These are phyloP conservation scores for Penaeus monodon DNA, from an alignment of 2,888 invertebrate genomes.

Conservation along the genomic window DNA sequence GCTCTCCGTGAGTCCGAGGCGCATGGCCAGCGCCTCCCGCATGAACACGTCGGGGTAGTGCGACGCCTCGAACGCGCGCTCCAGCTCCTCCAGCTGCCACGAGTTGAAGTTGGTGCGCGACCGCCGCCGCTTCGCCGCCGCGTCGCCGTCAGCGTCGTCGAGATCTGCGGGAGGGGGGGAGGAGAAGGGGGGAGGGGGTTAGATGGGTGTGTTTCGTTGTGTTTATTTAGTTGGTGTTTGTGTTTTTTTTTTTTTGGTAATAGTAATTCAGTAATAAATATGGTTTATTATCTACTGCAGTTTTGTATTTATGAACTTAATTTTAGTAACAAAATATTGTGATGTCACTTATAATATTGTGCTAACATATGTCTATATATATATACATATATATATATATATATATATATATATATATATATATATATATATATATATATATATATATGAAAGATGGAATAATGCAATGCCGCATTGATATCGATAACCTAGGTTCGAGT, in stretches of 20 bases:
- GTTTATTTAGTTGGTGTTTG: no score
- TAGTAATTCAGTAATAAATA: no score
- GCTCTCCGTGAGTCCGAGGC: slow-evolving; percentile 96
- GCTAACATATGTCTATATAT: no score
- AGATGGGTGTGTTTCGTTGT: background rate
- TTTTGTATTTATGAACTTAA: no score
- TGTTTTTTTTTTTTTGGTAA: no score
- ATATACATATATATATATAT: no score
- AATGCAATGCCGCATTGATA: no score
- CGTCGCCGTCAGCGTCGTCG: slow-evolving; percentile 73
- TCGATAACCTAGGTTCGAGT: no score
- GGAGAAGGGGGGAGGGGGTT: no score
- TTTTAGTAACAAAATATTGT: background rate
- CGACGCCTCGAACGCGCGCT: slow-evolving; percentile 92
- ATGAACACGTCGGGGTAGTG: slow-evolving; percentile 99
- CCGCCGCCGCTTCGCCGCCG: slow-evolving; percentile 82
- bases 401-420: no score
- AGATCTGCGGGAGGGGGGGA: slow-evolving; percentile 14
- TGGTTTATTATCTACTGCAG: no score
- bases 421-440: background rate
- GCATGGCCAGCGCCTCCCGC: slow-evolving; percentile 96
- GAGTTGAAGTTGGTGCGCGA: slow-evolving; percentile 92
- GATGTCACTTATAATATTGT: background rate
- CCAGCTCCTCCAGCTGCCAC: slow-evolving; percentile 80
- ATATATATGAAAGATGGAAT: no score